Conservation (phyloP, 2,888 invertebrate species). For the Barypeithes pellucidus region DNA sequence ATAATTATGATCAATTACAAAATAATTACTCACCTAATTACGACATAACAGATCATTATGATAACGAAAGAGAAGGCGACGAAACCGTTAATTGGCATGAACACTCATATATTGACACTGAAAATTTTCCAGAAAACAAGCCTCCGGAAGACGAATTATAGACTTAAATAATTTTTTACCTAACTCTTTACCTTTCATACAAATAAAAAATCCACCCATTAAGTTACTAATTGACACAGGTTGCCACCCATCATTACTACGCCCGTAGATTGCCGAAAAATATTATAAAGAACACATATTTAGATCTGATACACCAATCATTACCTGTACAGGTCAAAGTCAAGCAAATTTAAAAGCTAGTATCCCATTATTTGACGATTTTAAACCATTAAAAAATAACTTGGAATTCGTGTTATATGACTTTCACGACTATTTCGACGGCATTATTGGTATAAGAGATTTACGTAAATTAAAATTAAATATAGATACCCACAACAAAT, state of each 20-base stretch:
- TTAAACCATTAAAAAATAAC: slow-evolving; percentile 1
- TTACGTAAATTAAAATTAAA: slow-evolving; percentile 27
- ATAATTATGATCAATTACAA: not conserved
- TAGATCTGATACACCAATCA: slow-evolving; percentile 16
- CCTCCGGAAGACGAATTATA: not conserved
- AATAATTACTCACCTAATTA: too few relatives aligned
- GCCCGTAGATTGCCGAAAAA: slow-evolving; percentile 44
- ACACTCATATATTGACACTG: too few relatives aligned
- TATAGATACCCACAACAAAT: slow-evolving; percentile 38
- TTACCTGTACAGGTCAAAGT: slow-evolving; percentile 38
- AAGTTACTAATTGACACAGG: slow-evolving; percentile 50
- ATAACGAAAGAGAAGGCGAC: not conserved
- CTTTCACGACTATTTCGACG: slow-evolving; percentile 52
- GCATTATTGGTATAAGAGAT: slow-evolving; percentile 45
- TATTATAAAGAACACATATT: slow-evolving; percentile 33
- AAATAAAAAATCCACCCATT: slow-evolving; percentile 41
- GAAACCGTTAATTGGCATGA: too few relatives aligned
- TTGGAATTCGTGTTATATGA: slow-evolving; percentile 38
- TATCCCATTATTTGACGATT: slow-evolving; percentile 42
- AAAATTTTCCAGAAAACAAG: not conserved
- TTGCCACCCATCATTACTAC: slow-evolving; percentile 40
- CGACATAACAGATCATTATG: too few relatives aligned
- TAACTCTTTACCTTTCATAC: slow-evolving; percentile 45
- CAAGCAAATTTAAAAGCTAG: slow-evolving; percentile 30
- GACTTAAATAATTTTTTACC: not conserved